Conservation (phyloP, 2,797 vertebrate genomes). For the Platyrinchus mystaceus region DNA sequence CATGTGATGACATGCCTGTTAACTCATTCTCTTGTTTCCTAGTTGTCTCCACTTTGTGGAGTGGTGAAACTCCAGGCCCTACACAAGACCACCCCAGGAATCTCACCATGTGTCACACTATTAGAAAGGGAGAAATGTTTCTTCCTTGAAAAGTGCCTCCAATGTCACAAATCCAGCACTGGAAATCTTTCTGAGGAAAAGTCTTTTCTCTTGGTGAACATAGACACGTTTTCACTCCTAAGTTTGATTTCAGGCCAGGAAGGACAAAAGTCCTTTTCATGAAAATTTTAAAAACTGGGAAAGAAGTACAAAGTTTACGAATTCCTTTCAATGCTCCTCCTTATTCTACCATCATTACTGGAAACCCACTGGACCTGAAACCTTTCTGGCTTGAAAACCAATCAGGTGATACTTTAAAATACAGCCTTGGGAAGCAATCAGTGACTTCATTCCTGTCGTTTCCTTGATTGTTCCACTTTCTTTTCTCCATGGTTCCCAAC, state of each 20-base stretch:
- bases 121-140: not conserved
- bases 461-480: not conserved
- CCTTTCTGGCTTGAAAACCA: constrained; percentile 40
- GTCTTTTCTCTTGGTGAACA: constrained; percentile 4
- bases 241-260: constrained; percentile 6
- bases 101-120: not conserved
- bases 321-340: constrained; percentile 16
- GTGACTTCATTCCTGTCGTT: constrained; percentile 29
- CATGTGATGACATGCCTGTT: not conserved
- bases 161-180: not conserved
- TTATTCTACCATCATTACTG: constrained; percentile 31
- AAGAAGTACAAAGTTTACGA: constrained; percentile 35
- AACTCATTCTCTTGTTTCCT: not conserved
- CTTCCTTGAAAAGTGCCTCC: not conserved
- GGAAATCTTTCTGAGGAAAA: not conserved
- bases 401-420: constrained; percentile 17
- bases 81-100: not conserved
- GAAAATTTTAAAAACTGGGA: not conserved
- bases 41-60: fast-evolving
- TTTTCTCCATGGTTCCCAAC: not conserved
- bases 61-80: not conserved
- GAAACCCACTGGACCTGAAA: constrained; percentile 28
- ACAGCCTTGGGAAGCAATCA: constrained; percentile 23
- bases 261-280: constrained; percentile 43
- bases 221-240: not conserved